Conservation (phyloP, 2,113 vertebrate species). For the Prunella fulvescens region DNA sequence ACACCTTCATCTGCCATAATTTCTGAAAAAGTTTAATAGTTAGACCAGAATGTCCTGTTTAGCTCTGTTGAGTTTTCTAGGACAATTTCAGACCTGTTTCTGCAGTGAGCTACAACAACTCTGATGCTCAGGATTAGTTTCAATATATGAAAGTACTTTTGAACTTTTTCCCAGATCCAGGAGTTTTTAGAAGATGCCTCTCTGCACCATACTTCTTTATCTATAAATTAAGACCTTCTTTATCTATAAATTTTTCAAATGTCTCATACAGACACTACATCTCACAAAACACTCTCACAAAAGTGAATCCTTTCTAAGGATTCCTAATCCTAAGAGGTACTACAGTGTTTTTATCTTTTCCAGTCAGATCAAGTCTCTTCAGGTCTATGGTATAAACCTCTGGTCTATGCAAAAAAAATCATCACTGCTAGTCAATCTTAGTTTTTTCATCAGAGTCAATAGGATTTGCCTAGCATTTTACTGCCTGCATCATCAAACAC, state of each 20-base stretch:
- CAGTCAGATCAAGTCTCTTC: neutral
- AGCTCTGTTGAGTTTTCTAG: neutral
- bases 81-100: neutral
- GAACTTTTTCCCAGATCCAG: neutral
- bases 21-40: neutral
- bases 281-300: neutral
- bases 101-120: neutral
- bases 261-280: neutral
- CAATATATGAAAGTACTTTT: neutral
- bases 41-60: neutral
- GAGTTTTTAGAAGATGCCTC: neutral
- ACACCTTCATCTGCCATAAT: neutral
- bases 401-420: neutral
- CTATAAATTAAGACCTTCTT: neutral
- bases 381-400: neutral
- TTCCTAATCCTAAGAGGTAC: neutral
- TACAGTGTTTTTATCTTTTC: neutral
- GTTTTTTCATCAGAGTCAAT: neutral
- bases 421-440: neutral
- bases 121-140: neutral
- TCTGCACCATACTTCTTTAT: rapidly evolving
- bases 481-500: neutral
- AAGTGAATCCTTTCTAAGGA: neutral
- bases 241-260: neutral
- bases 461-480: neutral